These are phyloP conservation scores for Stichodactyla mertensii DNA, from an alignment of 64 coral and sea anemone species.

Conservation along the genomic window DNA sequence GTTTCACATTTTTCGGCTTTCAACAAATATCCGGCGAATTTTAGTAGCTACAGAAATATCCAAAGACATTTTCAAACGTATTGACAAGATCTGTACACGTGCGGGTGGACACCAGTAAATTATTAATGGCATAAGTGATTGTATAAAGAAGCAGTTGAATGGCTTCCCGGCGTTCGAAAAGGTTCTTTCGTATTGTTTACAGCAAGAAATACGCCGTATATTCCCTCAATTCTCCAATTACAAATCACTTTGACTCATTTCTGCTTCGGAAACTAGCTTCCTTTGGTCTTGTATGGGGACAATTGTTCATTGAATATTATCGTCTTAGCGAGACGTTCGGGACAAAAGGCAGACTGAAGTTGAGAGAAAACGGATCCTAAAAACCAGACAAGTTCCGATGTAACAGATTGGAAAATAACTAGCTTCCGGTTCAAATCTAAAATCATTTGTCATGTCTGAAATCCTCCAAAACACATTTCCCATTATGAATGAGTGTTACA, in stretches of 20 bases:
- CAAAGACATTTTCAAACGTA: background rate
- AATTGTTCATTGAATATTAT: background rate
- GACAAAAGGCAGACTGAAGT: background rate
- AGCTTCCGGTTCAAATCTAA: slow-evolving; percentile 1
- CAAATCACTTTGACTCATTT: background rate
- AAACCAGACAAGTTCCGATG: background rate
- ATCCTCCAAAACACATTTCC: background rate
- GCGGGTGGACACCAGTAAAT: background rate
- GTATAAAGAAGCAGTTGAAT: slow-evolving; percentile 6
- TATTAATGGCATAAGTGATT: slow-evolving; percentile 7
- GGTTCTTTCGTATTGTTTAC: slow-evolving; percentile 28
- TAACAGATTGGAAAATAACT: background rate
- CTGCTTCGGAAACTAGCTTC: background rate
- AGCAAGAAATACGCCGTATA: background rate
- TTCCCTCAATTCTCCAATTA: background rate
- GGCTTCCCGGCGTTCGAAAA: slow-evolving; percentile 65
- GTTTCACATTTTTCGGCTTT: background rate
- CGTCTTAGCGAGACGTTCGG: slow-evolving; percentile 3
- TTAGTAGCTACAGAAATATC: background rate
- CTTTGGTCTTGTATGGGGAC: background rate
- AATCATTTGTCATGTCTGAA: background rate
- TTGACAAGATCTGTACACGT: slow-evolving; percentile 19
- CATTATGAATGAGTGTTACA: background rate
- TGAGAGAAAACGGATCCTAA: background rate
- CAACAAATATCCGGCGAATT: background rate